Evolutionary conservation across 2,888 invertebrate genomes (phyloP).

Genomic region (Craniophora ligustri): DNA sequence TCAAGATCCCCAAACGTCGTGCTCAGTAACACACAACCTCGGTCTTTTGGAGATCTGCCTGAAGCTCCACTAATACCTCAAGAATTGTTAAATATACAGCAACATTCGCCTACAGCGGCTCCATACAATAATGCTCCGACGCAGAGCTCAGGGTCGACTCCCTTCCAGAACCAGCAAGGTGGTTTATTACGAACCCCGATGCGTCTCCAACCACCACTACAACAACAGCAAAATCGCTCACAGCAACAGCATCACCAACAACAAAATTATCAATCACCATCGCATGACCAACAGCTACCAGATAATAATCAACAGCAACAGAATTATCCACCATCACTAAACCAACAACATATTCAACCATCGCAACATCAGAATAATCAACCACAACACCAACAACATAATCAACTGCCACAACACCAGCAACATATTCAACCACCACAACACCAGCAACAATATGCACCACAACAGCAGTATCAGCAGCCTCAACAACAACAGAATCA

Average conservation of each 20-base stretch:
- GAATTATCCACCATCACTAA: conserved; percentile 10
- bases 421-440: conserved; percentile 13
- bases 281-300: conserved; percentile 4
- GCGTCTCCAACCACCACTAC: conserved; percentile 13
- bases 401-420: conserved; percentile 2
- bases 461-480: background rate
- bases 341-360: background rate
- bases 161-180: conserved; percentile 27
- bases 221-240: conserved; percentile 6
- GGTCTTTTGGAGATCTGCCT: conserved; percentile 78
- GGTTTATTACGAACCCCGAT: conserved; percentile 15
- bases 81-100: conserved; percentile 26
- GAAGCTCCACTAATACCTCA: conserved; percentile 38
- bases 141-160: conserved; percentile 5
- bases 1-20: conserved; percentile 63
- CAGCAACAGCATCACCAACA: background rate
- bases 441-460: background rate
- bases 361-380: conserved; percentile 12
- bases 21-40: conserved; percentile 68
- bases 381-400: background rate
- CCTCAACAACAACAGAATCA: conserved; percentile 4
- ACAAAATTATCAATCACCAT: background rate
- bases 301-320: conserved; percentile 1
- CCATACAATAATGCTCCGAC: conserved; percentile 10
- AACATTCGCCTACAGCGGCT: conserved; percentile 1